Base-by-base conservation (phyloP, 1,140 invertebrate genomes). In the Heterodera schachtii region DNA sequence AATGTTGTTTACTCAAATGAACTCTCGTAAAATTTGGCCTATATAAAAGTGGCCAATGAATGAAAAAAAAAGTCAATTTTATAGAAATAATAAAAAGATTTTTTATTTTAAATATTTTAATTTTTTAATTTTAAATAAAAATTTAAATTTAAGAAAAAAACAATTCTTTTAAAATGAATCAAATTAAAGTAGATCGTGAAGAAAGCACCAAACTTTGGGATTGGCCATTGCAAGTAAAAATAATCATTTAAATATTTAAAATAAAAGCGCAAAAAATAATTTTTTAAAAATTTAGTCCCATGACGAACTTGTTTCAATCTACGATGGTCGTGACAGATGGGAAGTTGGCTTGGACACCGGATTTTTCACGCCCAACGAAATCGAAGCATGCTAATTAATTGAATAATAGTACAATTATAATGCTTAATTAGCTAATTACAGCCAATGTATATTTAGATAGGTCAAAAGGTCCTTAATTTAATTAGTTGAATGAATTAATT, bases 351-450 rank as follows among this genome's bases (percentile, higher is more conserved):
- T 89, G 52, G 87, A 89, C 74, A 86, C 79, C 47, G 85, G 86
- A 64, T 88, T 82, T 76, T 89, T 89, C 74, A 79, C 84, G 52
- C 87, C 87, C 16, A 88, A 87, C 67, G 87, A 89, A 74, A 89
- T 88, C 74, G 85, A 88, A 67, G 87, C 87, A 82, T 46, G 31
- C 66, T 21, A 73, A 57, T 75, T 75, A 11, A 31, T 31, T 11
- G 57, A 13, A 52, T 46, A 13, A 31, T 31, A 31, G 31, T 31
- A 0, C 31, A 31, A 31, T 31, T 31, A 31, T 31, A 31, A 31
- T 31, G 31, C 31, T 31, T 31, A 31, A 31, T 31, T 31, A 31
- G 0, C 31, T 31, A 31, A 31, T 31, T 31, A 31, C 31, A n/a
- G n/a, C 31, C 31, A 31, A 31, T 31, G 31, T 31, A 31, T 31